These are phyloP conservation scores for Electrona antarctica DNA, from an alignment of 2,113 vertebrate genomes.

Conservation along the genomic window DNA sequence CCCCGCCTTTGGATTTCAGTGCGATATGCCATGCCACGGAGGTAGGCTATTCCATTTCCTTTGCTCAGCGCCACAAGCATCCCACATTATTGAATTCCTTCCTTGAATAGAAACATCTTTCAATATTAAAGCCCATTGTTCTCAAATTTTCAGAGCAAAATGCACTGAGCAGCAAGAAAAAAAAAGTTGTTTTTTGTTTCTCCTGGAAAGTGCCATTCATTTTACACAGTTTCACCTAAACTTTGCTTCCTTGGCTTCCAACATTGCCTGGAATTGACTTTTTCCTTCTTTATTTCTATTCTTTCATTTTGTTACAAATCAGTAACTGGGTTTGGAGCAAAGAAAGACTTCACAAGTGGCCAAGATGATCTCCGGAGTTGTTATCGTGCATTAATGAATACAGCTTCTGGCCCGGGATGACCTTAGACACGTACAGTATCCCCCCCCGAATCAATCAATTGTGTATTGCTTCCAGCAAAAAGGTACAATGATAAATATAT, in stretches of 20 bases:
- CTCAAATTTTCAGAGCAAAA: constrained; percentile 31
- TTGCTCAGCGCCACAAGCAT: too few species aligned
- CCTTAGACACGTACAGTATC: constrained; percentile 51
- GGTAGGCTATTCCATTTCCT: not conserved
- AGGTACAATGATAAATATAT: constrained; percentile 27
- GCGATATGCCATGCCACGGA: constrained; percentile 55
- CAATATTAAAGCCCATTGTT: constrained; percentile 40
- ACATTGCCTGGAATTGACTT: constrained; percentile 14
- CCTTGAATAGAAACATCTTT: constrained; percentile 50
- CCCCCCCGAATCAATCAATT: constrained; percentile 62
- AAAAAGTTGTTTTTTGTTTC: constrained; percentile 36
- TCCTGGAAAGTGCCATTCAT: not conserved
- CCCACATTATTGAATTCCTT: too few species aligned
- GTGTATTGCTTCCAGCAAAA: constrained; percentile 24
- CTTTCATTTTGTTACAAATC: constrained; percentile 50
- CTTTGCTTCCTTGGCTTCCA: constrained; percentile 21
- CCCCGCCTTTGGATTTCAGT: constrained; percentile 35
- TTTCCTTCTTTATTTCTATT: not conserved
- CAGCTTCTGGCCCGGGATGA: constrained; percentile 53
- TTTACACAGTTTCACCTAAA: constrained; percentile 26
- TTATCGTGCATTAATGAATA: constrained; percentile 65
- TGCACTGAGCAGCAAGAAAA: constrained; percentile 16
- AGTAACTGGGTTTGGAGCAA: constrained; percentile 32
- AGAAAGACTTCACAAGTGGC: constrained; percentile 17
- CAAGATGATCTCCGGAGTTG: constrained; percentile 51